phyloP scores from a whole-genome alignment of 2,888 invertebrate species.

The Chrysopilus asiliformis region DNA sequence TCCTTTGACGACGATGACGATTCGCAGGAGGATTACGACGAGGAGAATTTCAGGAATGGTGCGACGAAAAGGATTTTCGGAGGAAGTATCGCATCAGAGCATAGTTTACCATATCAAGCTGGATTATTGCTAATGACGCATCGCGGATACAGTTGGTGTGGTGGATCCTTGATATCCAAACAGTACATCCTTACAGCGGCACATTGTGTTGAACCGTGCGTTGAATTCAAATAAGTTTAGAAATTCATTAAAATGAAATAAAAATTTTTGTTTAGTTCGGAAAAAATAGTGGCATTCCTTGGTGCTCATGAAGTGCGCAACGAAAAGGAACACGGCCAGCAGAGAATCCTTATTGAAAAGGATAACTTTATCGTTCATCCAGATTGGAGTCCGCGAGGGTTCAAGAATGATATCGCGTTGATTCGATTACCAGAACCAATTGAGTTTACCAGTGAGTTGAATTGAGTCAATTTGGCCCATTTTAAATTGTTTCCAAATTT shows the following conservation, averaged over 20 bases:
- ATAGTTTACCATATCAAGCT: constrained; percentile 14
- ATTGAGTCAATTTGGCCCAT: neutral
- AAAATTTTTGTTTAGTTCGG: neutral
- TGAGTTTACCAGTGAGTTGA: constrained; percentile 3
- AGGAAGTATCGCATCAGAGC: constrained; percentile 12
- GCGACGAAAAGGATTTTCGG: constrained; percentile 9
- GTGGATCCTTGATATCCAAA: constrained; percentile 18
- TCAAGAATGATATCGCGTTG: constrained; percentile 6
- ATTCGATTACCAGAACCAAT: constrained; percentile 1
- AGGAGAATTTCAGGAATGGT: too few species aligned
- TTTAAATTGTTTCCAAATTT: neutral
- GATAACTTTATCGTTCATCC: constrained; percentile 2
- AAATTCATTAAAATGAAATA: too few species aligned
- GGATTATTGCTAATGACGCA: constrained; percentile 5
- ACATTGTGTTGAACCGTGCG: constrained; percentile 25
- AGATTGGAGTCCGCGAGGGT: neutral
- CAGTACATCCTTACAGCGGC: constrained; percentile 27
- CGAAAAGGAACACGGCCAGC: constrained; percentile 29
- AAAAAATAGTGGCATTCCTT: constrained; percentile 21
- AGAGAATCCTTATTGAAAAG: constrained; percentile 24
- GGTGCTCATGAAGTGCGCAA: constrained; percentile 34
- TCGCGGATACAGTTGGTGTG: constrained; percentile 8
- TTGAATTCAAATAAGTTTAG: neutral
- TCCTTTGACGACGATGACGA: neutral
- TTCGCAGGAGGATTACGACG: too few species aligned